A percentile compares a stretch with the other conserved stretches of the same genome.
Conservation (phyloP, 2,113 vertebrate species). For the Fukomys damarensis region DNA sequence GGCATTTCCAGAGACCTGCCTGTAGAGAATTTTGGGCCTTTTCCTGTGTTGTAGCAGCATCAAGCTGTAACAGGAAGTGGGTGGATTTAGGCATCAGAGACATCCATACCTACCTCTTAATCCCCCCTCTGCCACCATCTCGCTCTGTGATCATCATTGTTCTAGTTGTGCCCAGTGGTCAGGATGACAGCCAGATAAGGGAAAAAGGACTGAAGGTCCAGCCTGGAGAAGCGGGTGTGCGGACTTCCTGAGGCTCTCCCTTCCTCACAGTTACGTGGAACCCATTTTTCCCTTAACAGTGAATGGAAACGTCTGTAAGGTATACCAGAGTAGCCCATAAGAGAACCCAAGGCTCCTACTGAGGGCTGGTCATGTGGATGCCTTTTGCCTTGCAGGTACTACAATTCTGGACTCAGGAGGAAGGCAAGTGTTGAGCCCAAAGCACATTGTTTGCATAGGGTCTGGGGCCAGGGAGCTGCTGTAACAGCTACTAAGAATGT, state of each 20-base stretch:
- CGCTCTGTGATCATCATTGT: background rate
- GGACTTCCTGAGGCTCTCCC: background rate
- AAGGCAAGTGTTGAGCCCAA: background rate
- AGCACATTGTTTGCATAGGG: background rate
- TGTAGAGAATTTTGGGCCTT: background rate
- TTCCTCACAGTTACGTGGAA: background rate
- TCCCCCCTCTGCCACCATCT: background rate
- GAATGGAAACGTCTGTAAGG: too few relatives aligned
- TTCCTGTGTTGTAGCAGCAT: background rate
- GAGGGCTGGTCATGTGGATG: background rate
- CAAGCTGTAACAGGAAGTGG: too few relatives aligned
- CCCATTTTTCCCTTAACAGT: background rate
- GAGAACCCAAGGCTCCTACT: background rate
- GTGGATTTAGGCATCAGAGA: background rate
- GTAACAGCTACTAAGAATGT: background rate
- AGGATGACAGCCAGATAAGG: background rate
- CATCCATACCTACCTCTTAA: background rate
- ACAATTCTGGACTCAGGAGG: background rate
- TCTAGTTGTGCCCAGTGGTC: background rate
- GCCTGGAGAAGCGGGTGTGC: too few relatives aligned
- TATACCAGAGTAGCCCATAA: background rate
- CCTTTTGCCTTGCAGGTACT: background rate
- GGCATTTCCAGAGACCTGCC: background rate
- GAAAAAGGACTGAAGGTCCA: background rate
- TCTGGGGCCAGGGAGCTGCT: too few relatives aligned